Conservation (phyloP, 2,888 invertebrate species). For the Opisthograptis luteolata region DNA sequence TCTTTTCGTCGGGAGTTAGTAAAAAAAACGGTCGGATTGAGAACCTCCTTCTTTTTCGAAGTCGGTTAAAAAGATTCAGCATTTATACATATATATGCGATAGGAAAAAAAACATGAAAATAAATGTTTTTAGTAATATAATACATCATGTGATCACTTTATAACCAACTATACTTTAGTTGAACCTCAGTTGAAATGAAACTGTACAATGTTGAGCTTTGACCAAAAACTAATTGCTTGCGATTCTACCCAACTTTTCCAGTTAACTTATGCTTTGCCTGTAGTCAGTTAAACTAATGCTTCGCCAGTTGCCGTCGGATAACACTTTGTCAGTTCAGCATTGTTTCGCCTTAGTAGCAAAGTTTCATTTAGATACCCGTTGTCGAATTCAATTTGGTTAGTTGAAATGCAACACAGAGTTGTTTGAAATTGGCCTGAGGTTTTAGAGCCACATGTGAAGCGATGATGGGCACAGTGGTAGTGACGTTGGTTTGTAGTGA, state of each 20-base stretch:
- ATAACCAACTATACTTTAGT: no score
- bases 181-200: no score
- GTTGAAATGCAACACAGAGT: not conserved
- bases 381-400: constrained; percentile 3
- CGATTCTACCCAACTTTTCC: constrained; percentile 10
- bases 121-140: no score
- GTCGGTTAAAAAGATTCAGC: no score
- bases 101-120: no score
- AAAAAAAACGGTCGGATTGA: no score
- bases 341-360: constrained; percentile 12
- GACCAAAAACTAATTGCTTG: constrained; percentile 12
- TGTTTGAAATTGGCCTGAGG: not conserved
- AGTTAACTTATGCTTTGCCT: constrained; percentile 14
- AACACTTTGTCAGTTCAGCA: constrained; percentile 12
- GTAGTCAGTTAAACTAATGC: constrained; percentile 15
- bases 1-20: no score
- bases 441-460: not conserved
- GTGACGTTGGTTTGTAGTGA: no score
- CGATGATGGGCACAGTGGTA: no score
- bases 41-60: no score
- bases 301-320: constrained; percentile 6
- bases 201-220: constrained; percentile 6
- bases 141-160: no score
- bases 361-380: constrained; percentile 9
- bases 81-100: no score